Conservation (phyloP, 2,113 vertebrate species). For the Oryzias celebensis region DNA sequence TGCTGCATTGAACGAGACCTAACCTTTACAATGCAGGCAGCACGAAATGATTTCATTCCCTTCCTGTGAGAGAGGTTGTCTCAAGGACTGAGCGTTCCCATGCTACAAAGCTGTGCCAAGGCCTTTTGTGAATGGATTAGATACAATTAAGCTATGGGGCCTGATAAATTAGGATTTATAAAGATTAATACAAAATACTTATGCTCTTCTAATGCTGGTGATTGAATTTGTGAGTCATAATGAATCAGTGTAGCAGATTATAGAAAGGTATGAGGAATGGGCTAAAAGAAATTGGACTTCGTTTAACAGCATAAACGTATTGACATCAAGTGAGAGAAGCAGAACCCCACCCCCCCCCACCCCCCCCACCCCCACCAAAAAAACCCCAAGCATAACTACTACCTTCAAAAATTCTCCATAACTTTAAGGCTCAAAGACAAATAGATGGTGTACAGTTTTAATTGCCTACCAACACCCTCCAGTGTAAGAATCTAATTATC, state of each 20-base stretch:
- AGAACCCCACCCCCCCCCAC: slow-evolving; percentile 23
- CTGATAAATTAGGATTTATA: slow-evolving; percentile 79
- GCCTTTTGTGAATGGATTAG: slow-evolving; percentile 77
- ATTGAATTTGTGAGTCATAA: slow-evolving; percentile 77
- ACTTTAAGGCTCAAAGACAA: slow-evolving; percentile 78
- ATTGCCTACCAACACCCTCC: slow-evolving; percentile 78
- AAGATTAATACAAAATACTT: slow-evolving; percentile 78
- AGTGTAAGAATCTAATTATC: slow-evolving; percentile 83
- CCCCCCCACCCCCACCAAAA: slow-evolving; percentile 33
- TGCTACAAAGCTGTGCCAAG: slow-evolving; percentile 70
- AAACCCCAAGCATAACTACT: slow-evolving; percentile 67
- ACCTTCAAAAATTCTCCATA: slow-evolving; percentile 67
- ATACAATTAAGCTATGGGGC: slow-evolving; percentile 73
- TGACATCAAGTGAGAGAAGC: slow-evolving; percentile 41
- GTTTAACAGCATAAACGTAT: slow-evolving; percentile 52
- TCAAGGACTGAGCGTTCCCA: slow-evolving; percentile 73
- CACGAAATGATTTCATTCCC: slow-evolving; percentile 61
- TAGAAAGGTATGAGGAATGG: slow-evolving; percentile 56
- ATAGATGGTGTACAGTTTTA: slow-evolving; percentile 79
- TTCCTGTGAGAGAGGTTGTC: slow-evolving; percentile 70
- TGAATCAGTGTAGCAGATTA: slow-evolving; percentile 68
- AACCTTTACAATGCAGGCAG: slow-evolving; percentile 65
- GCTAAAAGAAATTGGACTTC: slow-evolving; percentile 40
- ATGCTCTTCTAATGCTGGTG: slow-evolving; percentile 71
- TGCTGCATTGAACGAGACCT: slow-evolving; percentile 52